phyloP scores from a whole-genome alignment of 2,888 invertebrate species.

The Lithophane socia region DNA sequence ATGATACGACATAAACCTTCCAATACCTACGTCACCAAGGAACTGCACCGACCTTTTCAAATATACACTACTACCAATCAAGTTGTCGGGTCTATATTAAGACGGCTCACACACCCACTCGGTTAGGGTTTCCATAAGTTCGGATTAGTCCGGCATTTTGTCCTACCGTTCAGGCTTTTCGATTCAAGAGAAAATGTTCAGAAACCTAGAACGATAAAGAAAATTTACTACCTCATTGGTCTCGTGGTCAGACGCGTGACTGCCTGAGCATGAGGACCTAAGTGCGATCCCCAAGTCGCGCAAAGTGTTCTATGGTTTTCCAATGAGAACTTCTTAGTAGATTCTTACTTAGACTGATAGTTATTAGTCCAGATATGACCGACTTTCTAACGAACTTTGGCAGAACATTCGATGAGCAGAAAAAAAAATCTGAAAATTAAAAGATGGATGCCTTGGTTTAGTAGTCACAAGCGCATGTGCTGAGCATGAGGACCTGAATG shows the following conservation, averaged over 20 bases:
- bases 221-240: too few species aligned
- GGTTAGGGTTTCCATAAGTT: slow-evolving; percentile 2
- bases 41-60: slow-evolving; percentile 55
- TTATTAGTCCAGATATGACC: not conserved
- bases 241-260: too few species aligned
- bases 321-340: too few species aligned
- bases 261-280: too few species aligned
- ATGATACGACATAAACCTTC: not conserved
- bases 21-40: slow-evolving; percentile 2
- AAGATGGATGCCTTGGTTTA: not conserved
- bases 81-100: slow-evolving; percentile 50
- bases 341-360: too few species aligned
- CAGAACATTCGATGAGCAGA: not conserved
- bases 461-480: too few species aligned
- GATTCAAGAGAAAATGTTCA: too few species aligned
- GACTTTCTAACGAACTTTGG: not conserved
- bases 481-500: not conserved
- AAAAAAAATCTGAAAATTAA: not conserved
- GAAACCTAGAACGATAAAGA: too few species aligned
- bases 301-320: too few species aligned
- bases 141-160: not conserved
- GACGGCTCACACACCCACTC: slow-evolving; percentile 20
- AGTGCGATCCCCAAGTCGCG: too few species aligned
- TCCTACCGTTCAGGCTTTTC: too few species aligned
- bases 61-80: slow-evolving; percentile 50